These are phyloP conservation scores for Atractosteus spatula DNA, from an alignment of 2,113 vertebrate species.

Conservation along the genomic window DNA sequence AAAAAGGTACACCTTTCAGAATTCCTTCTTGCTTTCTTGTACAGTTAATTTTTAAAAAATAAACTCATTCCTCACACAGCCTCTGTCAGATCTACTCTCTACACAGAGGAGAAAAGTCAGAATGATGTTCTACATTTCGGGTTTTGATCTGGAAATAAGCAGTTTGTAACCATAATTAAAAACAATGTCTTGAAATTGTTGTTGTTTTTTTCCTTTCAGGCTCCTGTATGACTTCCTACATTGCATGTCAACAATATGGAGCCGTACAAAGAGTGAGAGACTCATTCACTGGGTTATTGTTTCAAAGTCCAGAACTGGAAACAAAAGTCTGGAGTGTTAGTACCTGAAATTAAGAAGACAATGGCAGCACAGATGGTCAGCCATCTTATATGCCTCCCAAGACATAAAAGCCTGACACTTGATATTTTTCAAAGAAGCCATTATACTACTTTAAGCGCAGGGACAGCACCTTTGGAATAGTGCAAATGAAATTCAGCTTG, in stretches of 20 bases:
- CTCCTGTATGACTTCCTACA: not conserved
- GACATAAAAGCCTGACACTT: constrained; percentile 54
- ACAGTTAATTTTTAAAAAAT: too few relatives aligned
- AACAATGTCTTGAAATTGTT: too few relatives aligned
- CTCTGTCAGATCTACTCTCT: too few relatives aligned
- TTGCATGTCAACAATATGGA: not conserved
- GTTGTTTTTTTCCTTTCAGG: too few relatives aligned
- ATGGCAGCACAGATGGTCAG: constrained; percentile 18
- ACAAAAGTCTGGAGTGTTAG: not conserved
- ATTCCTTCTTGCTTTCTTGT: too few relatives aligned
- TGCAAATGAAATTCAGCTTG: not conserved
- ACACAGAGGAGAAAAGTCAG: too few relatives aligned
- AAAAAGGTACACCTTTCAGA: too few relatives aligned
- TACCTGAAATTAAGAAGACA: constrained; percentile 15
- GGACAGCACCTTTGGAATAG: not conserved
- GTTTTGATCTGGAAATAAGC: too few relatives aligned
- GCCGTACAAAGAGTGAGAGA: not conserved
- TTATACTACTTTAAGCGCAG: constrained; percentile 10
- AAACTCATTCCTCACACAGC: too few relatives aligned
- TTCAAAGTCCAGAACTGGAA: not conserved
- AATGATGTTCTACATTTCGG: too few relatives aligned
- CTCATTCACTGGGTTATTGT: not conserved
- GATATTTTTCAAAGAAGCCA: constrained; percentile 53
- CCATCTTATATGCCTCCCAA: constrained; percentile 9
- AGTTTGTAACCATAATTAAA: too few relatives aligned